Base-by-base conservation (phyloP, 2,113 vertebrate species). In the Mobula hypostoma region DNA sequence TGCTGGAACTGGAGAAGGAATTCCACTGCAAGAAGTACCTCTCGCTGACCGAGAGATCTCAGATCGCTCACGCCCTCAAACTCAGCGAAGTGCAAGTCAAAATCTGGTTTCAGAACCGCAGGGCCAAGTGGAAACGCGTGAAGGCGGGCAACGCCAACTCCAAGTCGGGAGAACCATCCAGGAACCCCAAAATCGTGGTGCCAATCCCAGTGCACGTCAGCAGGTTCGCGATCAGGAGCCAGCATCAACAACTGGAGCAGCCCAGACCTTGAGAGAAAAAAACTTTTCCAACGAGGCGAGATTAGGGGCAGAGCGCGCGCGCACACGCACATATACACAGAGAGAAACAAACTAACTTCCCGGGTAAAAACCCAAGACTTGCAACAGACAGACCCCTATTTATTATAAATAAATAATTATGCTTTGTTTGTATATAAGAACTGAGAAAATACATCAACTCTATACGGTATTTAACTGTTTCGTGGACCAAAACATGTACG, bases 1-100 rank as follows among this genome's bases (percentile, higher is more conserved):
- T 99, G 93, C 97, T 99, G 96, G 99, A 99, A 96, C 97, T 99
- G 95, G 99, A 99, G 96, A 99, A 99, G 95, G 99, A 99, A 94
- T 99, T 99, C 94, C 99, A 99, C 97, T 99, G 98, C 96, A 99
- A 99, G 96, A 99, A 99, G 95, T 99, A 99, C 96, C 98, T 99
- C 94, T 99, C 98, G 5, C 96, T 99, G 74, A 99, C 99, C 0
- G 99, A 99, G 97, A 97, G 99, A 95, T 99, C 99, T 0, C 99
- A 99, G 97, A 99, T 99, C 94, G 99, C 99, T 6, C 99, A 99
- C 7, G 98, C 99, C 63, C 97, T 99, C 95, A 99, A 99, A 94
- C 98, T 99, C 95, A 99, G 99, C 96, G 99, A 99, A 95, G 99
- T 99, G 94, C 99, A 99, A 96, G 99, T 99, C 94, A 99, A 99